phyloP scores from a whole-genome alignment of 2,797 vertebrate species.

The Sebastes vulpes region DNA sequence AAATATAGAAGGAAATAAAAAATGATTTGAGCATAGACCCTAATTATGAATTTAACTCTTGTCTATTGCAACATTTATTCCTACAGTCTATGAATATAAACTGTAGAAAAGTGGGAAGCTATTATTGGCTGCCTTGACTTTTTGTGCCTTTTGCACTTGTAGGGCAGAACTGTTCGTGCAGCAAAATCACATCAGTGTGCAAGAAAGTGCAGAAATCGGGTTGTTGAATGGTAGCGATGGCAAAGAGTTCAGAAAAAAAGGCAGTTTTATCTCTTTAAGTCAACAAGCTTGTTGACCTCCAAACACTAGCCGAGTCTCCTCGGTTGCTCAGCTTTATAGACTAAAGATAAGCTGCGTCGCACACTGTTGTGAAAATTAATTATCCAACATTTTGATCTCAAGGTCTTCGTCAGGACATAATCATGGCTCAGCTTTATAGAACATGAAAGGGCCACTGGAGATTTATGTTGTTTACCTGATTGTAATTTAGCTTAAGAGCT shows the following conservation, averaged over 20 bases:
- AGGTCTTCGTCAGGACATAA: not conserved
- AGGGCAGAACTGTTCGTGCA: not conserved
- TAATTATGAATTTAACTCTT: not conserved
- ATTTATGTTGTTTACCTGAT: not conserved
- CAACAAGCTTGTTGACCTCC: not conserved
- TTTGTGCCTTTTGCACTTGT: not conserved
- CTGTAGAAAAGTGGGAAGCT: not conserved
- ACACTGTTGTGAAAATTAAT: not conserved
- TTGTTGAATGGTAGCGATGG: not conserved
- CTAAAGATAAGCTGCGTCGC: not conserved
- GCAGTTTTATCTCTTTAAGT: not conserved
- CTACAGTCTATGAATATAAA: not conserved
- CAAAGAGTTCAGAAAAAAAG: not conserved
- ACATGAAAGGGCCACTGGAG: not conserved
- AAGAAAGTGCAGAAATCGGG: not conserved
- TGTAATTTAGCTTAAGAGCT: not conserved
- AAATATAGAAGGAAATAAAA: not conserved
- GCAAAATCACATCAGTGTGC: not conserved
- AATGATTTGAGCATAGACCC: not conserved
- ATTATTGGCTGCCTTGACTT: not conserved
- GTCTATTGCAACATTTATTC: not conserved
- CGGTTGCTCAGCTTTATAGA: not conserved
- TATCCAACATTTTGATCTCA: slow-evolving; percentile 2
- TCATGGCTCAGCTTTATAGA: not conserved
- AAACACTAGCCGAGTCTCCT: not conserved